Base-by-base conservation (phyloP, 2,113 vertebrate genomes). In the Lethenteron reissneri region DNA sequence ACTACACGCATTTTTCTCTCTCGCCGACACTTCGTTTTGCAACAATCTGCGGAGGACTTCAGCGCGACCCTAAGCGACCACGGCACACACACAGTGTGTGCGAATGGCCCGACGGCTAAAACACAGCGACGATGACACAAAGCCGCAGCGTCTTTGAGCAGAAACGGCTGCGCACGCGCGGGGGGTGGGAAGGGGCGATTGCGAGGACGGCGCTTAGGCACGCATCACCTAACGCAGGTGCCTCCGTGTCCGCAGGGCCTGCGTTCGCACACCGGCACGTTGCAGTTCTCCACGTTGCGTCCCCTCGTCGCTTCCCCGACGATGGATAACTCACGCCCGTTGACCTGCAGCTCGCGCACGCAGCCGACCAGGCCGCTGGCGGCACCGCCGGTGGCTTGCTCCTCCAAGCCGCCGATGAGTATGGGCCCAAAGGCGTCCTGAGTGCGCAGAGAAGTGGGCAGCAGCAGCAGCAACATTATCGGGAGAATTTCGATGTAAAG, bases 261-360 rank as follows among this genome's bases (percentile, higher is more conserved):
- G 74, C 79, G 81, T 71, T 83, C 81, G 78, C 84, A 88, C 73
- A 82, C 74, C 0, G 81, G 78, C 9, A 82, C 75, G 14, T 83
- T 80, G 74, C 85, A 90, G 78, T 85, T 89, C 57, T 84, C 78
- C 78, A 85, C 77, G 74, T 90, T 91, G 74, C 73, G 83, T 70
- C 86, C 86, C 72, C 21, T 76, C 62, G 80, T 73, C 2, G 84
- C 83, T 69, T 87, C 82, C 6, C 82, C 78, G 71, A 80, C 76
- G 73, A 88, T 76, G 78, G 80, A 79, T 59, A 88, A 70, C 75
- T 87, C 84, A 73, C 80, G 82, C 71, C 79, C 78, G 78, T 86
- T 87, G 72, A 87, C 76, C 79, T 83, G 85, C 76, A 90, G 81
- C 75, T 86, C 83, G 68, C 78, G 74, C 74, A 92, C 80, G 14